Evolutionary conservation across 2,113 vertebrate genomes (phyloP), one percentile per base, ranked within the genome.

Genomic region (Pelodiscus sinensis): DNA sequence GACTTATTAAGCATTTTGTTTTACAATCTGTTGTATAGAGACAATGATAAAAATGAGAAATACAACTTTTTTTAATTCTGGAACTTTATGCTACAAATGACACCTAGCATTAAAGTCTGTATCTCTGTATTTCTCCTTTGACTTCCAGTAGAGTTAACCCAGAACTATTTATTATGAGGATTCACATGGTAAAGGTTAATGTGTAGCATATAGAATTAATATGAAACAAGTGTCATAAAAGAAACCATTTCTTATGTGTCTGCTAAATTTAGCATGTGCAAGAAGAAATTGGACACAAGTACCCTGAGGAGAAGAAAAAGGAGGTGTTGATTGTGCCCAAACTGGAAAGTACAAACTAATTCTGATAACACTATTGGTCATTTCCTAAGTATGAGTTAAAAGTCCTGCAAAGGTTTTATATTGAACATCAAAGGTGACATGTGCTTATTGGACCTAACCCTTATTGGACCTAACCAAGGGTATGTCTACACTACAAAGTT

Each of bases 241-340:
- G 73, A 9, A 35, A 78, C 3, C 29, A 14, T 60, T 3, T 89
- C 81, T 51, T 19, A 5, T 3, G 18, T 31, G 56, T 12, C 57
- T 50, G 35, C 81, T 83, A 54, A 88, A 79, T 14, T 38, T 83
- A 18, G 3, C 27, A 2, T 11, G 3, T 0, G 0, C 35, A 35
- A 29, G 21, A 60, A 52, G 58, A 3, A 68, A 55, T 82, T 0
- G 0, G 1, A 35, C 22, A 4, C 16, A 21, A 35, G 9, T 2
- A 7, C 25, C 81, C 60, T 18, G 24, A 50, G n/a, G 18, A 21
- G 18, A 71, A 71, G n/a, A 71, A 71, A 71, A 16, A 71, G 50
- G 52, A 78, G 62, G 1, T 22, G 24, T 52, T 6, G 16, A 29
- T 14, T 65, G 1, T 0, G 6, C 0, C 0, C 13, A 38, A 29